Base-by-base conservation (phyloP, 2,113 vertebrate species). In the Hemichromis elongatus region DNA sequence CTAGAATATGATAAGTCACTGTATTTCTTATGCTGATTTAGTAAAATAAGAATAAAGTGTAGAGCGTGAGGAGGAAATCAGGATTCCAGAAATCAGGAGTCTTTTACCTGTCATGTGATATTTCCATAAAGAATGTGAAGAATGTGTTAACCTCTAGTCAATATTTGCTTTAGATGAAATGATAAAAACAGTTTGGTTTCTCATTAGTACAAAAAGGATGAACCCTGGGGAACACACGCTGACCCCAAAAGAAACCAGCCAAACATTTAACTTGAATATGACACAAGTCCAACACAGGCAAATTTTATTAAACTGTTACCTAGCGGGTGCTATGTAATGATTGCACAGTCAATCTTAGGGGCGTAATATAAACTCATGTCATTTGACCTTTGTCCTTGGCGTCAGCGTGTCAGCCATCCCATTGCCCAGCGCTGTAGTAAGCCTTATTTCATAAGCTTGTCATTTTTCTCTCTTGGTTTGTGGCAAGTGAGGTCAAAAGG, bases 151-250 rank as follows among this genome's bases (percentile, higher is more conserved):
- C 68, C 40, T 86, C 70, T 82, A 28, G 80, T 88, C 79, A 70
- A 91, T 77, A 89, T 93, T 93, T 91, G 70, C 87, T 57, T 87
- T 77, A 84, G 84, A 92, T 94, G 16, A 87, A 90, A 77, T 61
- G 61, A 92, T 91, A 88, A 66, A 30, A 78, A 21, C 57, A 54
- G 79, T 54, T 82, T 59, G 79, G 82, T 82, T 45, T 61, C 55
- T 66, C 68, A 85, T 54, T 85, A 61, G 21, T 24, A 47, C 37
- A 85, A 75, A 57, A 45, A 16, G 5, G 21, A 5, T 6, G 13
- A 66, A 66, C 28, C 37, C 55, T 77, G 5, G 77, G 24, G 30
- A 77, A 80, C 54, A 63, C 13, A 73, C 33, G 45, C 35, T 54
- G 21, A 75, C 30, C 59, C 12, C 57, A 28, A 79, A 68, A 73